Percentiles rank a stretch among this genome's conserved stretches.
phyloP scores from a whole-genome alignment of 2,113 vertebrate species.

The Rhodinocichla rosea region DNA sequence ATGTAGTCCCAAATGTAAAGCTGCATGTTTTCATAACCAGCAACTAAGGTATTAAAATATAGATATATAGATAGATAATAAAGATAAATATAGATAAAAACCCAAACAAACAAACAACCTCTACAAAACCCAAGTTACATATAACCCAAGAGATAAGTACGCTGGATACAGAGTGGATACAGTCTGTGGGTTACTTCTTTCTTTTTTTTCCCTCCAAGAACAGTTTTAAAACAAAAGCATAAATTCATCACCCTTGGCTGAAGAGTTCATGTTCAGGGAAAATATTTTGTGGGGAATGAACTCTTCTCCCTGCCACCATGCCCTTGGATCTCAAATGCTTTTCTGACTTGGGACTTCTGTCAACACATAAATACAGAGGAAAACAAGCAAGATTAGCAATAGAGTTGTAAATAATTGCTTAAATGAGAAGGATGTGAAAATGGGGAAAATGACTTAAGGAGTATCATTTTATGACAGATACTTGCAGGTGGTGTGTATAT shows the following conservation, averaged over 20 bases:
- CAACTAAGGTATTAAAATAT: not conserved
- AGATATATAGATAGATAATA: no score
- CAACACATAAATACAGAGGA: not conserved
- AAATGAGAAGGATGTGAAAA: not conserved
- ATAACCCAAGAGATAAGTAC: not conserved
- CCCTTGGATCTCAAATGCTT: not conserved
- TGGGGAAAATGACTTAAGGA: not conserved
- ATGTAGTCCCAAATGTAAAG: not conserved
- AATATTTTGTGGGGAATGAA: not conserved
- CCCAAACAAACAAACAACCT: not conserved
- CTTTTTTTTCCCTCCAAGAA: not conserved
- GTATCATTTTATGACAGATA: not conserved
- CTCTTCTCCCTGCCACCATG: not conserved
- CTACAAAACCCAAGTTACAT: not conserved
- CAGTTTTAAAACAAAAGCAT: not conserved
- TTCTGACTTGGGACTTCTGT: not conserved
- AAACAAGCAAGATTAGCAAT: not conserved
- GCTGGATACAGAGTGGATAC: not conserved
- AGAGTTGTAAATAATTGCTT: not conserved
- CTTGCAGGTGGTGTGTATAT: not conserved
- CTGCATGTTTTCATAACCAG: not conserved
- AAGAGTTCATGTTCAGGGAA: not conserved
- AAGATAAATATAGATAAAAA: rapidly evolving
- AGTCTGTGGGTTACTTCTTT: not conserved
- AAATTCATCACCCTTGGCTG: not conserved